Evolutionary conservation across 2,888 invertebrate species (phyloP).

Genomic region (Leptogaster cylindrica): DNA sequence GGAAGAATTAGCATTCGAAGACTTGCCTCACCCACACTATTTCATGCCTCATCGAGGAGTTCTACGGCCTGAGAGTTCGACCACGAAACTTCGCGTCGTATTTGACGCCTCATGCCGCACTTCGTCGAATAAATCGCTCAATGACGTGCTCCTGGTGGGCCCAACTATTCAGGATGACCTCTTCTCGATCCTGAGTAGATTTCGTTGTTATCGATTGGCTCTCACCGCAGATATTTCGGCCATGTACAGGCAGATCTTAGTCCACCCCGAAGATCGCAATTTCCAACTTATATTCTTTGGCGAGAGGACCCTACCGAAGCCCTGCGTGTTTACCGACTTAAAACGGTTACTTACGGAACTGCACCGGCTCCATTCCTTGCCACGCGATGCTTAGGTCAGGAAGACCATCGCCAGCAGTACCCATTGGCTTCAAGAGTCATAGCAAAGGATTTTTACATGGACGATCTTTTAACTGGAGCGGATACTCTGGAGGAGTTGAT

Average conservation of each 20-base stretch:
- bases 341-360: slow-evolving; percentile 5
- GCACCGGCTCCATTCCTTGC: slow-evolving; percentile 27
- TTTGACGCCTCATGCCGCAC: slow-evolving; percentile 48
- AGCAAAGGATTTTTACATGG: slow-evolving; percentile 49
- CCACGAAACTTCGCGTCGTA: slow-evolving; percentile 50
- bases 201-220: slow-evolving; percentile 50
- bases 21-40: not conserved
- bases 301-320: slow-evolving; percentile 48
- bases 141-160: slow-evolving; percentile 42
- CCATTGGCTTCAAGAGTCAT: slow-evolving; percentile 47
- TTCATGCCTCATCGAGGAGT: slow-evolving; percentile 52
- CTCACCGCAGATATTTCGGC: slow-evolving; percentile 45
- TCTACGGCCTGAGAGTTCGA: slow-evolving; percentile 48
- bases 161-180: slow-evolving; percentile 49
- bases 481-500: slow-evolving; percentile 42
- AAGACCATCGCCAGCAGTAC: slow-evolving; percentile 48
- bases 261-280: slow-evolving; percentile 48
- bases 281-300: slow-evolving; percentile 55
- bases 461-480: slow-evolving; percentile 48
- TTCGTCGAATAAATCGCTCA: slow-evolving; percentile 37
- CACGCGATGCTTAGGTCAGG: slow-evolving; percentile 36
- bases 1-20: not conserved
- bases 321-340: not conserved
- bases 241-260: slow-evolving; percentile 53
- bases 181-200: slow-evolving; percentile 50